Conservation (phyloP, 2,113 vertebrate species). For the Upupa epops region DNA sequence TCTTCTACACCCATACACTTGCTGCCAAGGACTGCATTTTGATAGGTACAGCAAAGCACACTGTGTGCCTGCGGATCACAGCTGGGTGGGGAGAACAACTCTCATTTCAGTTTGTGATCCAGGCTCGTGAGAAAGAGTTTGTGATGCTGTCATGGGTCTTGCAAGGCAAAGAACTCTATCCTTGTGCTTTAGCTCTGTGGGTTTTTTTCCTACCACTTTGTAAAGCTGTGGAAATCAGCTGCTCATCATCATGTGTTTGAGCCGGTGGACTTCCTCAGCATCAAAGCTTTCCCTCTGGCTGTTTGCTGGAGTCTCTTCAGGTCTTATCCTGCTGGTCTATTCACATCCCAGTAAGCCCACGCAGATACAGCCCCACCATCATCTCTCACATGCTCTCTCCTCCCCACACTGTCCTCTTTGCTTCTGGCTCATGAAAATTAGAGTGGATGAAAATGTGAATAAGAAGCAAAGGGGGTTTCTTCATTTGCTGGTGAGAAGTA, state of each 20-base stretch:
- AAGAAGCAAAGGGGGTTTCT: not conserved
- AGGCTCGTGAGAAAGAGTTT: not conserved
- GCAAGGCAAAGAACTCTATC: not conserved
- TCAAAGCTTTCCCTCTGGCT: not conserved
- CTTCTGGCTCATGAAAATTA: not conserved
- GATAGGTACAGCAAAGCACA: not conserved
- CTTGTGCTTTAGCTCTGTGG: not conserved
- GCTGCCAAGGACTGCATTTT: not conserved
- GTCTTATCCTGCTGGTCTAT: not conserved
- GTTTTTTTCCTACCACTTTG: not conserved
- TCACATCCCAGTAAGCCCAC: not conserved
- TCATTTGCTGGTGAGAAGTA: not conserved
- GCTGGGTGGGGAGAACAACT: not conserved
- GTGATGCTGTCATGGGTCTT: not conserved
- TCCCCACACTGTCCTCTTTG: not conserved
- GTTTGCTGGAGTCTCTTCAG: not conserved
- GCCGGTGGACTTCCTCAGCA: not conserved
- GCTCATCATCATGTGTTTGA: not conserved
- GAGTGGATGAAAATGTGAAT: not conserved
- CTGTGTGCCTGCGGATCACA: not conserved
- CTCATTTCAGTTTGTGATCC: not conserved
- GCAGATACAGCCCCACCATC: not conserved
- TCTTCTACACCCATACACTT: not conserved
- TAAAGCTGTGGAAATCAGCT: conserved; percentile 28
- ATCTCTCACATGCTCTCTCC: not conserved